Base-by-base conservation (phyloP, 2,797 vertebrate genomes). In the Rachycentron canadum region DNA sequence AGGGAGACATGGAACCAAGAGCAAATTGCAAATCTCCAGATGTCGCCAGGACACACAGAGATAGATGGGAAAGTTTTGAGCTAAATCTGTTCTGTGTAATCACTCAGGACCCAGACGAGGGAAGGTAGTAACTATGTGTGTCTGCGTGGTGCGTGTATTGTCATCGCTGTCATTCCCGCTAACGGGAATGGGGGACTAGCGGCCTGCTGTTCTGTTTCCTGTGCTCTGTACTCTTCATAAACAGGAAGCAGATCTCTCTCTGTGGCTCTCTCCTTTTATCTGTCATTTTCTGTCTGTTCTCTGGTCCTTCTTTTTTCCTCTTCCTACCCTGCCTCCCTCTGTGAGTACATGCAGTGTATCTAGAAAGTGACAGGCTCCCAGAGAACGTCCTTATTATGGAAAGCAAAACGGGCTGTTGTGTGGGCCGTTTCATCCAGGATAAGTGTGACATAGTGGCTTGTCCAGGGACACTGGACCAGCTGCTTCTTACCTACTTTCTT, bases 241-340 rank as follows among this genome's bases (percentile, higher is more conserved):
- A 94, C 92, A 94, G 87, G 91, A 93, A 89, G 81, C 86, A 85
- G 76, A 73, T 92, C 81, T 81, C 64, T 83, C 65, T 63, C 67
- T 64, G 55, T 65, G 76, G 65, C 69, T 72, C 59, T 50, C 56
- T 87, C 69, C 81, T 87, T 77, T 83, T 57, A 82, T 85, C 77
- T 86, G 52, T 79, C 60, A 43, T 76, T 64, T 81, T 81, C 64
- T 73, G 30, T 68, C 43, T 3, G 65, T 84, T 73, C 61, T 69
- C 76, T 59, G 69, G 76, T 87, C 41, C 60, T 36, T 55, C 19
- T 66, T 71, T 82, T 45, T 57, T 79, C 74, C 70, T 82, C 38
- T 79, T 69, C 77, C 74, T 76, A 49, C 32, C 57, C 36, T 34
- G 38, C 53, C 62, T 75, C 71, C 57, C 70, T 71, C 57, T 60